phyloP scores from a whole-genome alignment of 2,888 invertebrate species.

The Opisthograptis luteolata region DNA sequence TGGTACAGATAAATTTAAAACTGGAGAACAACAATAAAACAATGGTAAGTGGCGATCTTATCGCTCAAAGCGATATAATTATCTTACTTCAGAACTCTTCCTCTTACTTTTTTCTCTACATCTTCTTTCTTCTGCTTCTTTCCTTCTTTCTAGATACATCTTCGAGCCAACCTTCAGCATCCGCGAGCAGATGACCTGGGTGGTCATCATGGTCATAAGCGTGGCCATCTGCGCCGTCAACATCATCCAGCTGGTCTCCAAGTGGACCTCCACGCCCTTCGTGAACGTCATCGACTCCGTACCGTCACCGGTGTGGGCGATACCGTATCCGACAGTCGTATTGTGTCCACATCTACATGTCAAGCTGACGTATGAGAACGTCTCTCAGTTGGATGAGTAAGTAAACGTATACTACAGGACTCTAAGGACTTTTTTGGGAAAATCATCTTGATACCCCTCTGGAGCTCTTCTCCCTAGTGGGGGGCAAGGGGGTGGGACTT shows the following conservation, averaged over 20 bases:
- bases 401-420: too few species aligned
- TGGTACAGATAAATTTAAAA: too few species aligned
- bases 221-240: slow-evolving; percentile 68
- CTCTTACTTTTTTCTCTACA: too few species aligned
- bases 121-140: too few species aligned
- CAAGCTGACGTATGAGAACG: slow-evolving; percentile 63
- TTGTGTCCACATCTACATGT: slow-evolving; percentile 75
- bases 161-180: slow-evolving; percentile 71
- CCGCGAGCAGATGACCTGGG: slow-evolving; percentile 69
- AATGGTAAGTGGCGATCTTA: too few species aligned
- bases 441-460: too few species aligned
- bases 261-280: slow-evolving; percentile 74
- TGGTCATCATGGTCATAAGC: slow-evolving; percentile 68
- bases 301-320: slow-evolving; percentile 76
- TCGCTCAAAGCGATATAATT: too few species aligned
- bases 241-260: slow-evolving; percentile 68
- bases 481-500: too few species aligned
- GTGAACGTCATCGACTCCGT: slow-evolving; percentile 77
- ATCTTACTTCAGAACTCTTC: too few species aligned
- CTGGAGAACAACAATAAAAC: too few species aligned
- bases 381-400: slow-evolving; percentile 63
- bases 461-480: too few species aligned
- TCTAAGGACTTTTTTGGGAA: too few species aligned
- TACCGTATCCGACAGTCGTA: slow-evolving; percentile 77
- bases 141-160: slow-evolving; percentile 65